These are phyloP conservation scores for Urocitellus parryii DNA, from an alignment of 2,113 vertebrate species.

Conservation along the genomic window DNA sequence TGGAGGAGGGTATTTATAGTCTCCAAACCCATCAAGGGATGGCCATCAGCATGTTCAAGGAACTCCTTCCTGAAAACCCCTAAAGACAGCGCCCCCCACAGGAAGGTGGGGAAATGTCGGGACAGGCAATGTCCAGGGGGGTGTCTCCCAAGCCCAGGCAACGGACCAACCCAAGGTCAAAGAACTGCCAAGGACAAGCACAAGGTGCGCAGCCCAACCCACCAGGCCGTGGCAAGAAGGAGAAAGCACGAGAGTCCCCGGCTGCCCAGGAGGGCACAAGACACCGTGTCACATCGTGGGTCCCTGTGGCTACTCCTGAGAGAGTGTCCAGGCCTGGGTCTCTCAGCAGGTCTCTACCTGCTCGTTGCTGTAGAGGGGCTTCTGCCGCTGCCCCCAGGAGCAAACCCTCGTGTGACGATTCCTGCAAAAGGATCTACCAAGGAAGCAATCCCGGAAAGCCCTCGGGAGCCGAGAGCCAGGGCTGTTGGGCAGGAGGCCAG, in stretches of 20 bases:
- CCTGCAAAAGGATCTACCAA: background rate
- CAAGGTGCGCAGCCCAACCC: accelerated
- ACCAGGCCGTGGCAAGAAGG: background rate
- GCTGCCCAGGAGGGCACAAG: background rate
- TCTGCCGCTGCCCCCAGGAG: too few species aligned
- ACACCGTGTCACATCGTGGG: accelerated
- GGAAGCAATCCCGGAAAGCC: background rate
- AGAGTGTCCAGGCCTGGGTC: too few species aligned
- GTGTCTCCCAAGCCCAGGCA: background rate
- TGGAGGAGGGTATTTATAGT: too few species aligned
- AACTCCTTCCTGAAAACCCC: background rate
- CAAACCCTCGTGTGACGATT: background rate
- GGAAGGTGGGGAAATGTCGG: background rate
- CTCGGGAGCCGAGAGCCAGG: background rate
- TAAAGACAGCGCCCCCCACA: background rate
- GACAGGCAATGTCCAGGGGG: background rate
- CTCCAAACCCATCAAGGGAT: background rate
- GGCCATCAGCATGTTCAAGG: background rate
- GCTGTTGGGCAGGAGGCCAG: background rate
- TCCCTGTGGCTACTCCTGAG: background rate
- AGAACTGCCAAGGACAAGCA: background rate
- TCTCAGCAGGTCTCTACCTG: too few species aligned
- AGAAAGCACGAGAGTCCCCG: background rate
- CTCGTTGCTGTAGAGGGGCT: too few species aligned
- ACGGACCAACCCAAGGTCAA: background rate